Base-by-base conservation (phyloP, 2,113 vertebrate genomes). In the Pelecanoides urinatrix region DNA sequence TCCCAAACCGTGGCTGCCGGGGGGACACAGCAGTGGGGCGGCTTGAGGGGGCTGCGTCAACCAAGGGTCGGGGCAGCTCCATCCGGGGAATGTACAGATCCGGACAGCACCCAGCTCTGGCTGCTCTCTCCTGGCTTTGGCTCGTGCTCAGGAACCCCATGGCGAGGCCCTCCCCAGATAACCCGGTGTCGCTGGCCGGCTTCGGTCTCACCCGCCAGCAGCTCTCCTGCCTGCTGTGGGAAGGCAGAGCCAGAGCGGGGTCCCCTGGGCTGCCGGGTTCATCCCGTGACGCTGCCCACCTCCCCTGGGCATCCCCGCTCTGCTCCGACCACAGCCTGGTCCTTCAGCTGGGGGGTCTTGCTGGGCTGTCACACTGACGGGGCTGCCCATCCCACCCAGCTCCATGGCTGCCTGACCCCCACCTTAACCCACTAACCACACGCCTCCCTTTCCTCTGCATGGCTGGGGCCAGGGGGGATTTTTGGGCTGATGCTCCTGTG, bases 31-130 rank as follows among this genome's bases (percentile, higher is more conserved):
- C 16, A 2, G 25, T 8, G 40, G 18, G 45, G 47, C 0, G 7
- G 27, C 14, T 5, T 30, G 32, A 22, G 18, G 62, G 29, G 16
- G 14, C 30, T 78, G 18, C 42, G 34, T 29, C 59, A 45, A 2
- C n/a, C 68, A 10, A 19, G 26, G 71, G 29, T 42, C 36, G 36
- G 53, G 1, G 62, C 52, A 75, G 49, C 17, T 70, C 36, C 77
- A 22, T 9, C 34, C 1, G 0, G 27, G 10, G 44, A 8, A 6
- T 27, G 30, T 19, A 6, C 3, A 7, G 77, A 27, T 15, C 73
- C 8, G 3, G 26, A 7, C 42, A 45, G 36, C n/a, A 16, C 6
- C 59, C 25, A 52, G 40, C 44, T 36, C 23, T 15, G 34, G 34
- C 62, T 76, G 78, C 14, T 66, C 59, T 42, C 59, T 56, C 38